Evolutionary conservation across 2,113 vertebrate species (phyloP).

Genomic region (Castor canadensis): DNA sequence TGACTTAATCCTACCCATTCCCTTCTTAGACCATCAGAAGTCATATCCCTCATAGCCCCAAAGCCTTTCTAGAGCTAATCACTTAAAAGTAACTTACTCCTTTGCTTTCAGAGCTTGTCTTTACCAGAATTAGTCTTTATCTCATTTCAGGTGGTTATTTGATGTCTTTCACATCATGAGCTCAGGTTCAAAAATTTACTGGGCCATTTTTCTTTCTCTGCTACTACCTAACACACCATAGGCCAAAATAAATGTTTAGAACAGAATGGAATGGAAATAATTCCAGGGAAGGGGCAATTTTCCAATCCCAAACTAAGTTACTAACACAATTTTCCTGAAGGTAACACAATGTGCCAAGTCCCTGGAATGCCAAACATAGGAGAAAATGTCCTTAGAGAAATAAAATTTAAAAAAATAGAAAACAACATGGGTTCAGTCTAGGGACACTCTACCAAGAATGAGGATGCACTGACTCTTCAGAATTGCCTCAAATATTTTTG

Average conservation of each 20-base stretch:
- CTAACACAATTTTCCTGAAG: neutral
- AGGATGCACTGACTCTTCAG: neutral
- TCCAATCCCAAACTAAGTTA: neutral
- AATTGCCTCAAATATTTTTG: neutral
- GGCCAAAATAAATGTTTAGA: neutral
- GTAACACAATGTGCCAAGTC: neutral
- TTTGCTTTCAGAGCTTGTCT: neutral
- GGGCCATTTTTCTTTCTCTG: neutral
- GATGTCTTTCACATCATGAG: neutral
- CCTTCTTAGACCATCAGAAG: neutral
- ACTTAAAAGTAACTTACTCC: neutral
- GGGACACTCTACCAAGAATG: neutral
- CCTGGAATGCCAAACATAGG: neutral
- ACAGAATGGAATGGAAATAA: neutral
- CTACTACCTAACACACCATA: neutral
- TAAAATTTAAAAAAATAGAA: neutral
- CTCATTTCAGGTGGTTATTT: neutral
- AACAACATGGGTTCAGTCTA: neutral
- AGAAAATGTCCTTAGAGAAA: neutral
- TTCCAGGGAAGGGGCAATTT: neutral
- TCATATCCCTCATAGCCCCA: neutral
- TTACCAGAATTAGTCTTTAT: neutral
- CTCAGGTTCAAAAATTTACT: neutral
- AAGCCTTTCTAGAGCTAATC: neutral
- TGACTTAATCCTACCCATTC: neutral